A percentile compares a stretch with the other conserved stretches of the same genome.
Conservation (phyloP, 2,888 invertebrate species). For the Lysandra bellargus region DNA sequence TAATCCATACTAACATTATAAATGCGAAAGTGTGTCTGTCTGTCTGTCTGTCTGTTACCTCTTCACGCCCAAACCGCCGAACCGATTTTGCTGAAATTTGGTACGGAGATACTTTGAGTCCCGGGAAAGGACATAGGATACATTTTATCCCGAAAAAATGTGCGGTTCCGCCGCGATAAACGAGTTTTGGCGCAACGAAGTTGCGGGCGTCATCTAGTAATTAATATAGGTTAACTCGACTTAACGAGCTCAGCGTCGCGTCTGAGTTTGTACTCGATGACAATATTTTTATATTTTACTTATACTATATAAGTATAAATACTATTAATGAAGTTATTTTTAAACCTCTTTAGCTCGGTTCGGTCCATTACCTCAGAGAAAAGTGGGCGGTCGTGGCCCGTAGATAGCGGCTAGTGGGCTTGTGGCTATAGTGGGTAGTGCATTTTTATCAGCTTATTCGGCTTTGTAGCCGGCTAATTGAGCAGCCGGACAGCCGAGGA, state of each 20-base stretch:
- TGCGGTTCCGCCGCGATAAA: too few species aligned
- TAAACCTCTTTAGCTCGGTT: conserved; percentile 10
- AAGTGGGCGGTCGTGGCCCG: not conserved
- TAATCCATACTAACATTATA: too few species aligned
- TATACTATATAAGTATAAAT: not conserved
- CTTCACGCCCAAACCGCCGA: too few species aligned
- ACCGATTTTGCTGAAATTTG: too few species aligned
- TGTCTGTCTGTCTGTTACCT: too few species aligned
- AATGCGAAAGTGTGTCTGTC: too few species aligned
- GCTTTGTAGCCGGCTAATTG: not conserved
- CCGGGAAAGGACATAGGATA: too few species aligned
- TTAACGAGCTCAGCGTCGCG: not conserved
- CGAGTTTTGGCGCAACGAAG: too few species aligned
- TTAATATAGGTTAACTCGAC: not conserved
- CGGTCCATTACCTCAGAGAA: not conserved
- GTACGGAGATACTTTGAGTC: too few species aligned
- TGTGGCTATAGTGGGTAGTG: not conserved
- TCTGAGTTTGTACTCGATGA: not conserved
- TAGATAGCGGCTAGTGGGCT: not conserved
- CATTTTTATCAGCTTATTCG: conserved; percentile 4
- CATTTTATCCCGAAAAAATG: too few species aligned
- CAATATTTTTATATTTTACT: conserved; percentile 8
- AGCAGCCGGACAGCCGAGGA: not conserved
- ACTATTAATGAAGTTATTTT: not conserved
- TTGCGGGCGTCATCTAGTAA: too few species aligned